A percentile compares a stretch with the other conserved stretches of the same genome.
phyloP scores from a whole-genome alignment of 2,113 vertebrate genomes.

The Lichenostomus cassidix region DNA sequence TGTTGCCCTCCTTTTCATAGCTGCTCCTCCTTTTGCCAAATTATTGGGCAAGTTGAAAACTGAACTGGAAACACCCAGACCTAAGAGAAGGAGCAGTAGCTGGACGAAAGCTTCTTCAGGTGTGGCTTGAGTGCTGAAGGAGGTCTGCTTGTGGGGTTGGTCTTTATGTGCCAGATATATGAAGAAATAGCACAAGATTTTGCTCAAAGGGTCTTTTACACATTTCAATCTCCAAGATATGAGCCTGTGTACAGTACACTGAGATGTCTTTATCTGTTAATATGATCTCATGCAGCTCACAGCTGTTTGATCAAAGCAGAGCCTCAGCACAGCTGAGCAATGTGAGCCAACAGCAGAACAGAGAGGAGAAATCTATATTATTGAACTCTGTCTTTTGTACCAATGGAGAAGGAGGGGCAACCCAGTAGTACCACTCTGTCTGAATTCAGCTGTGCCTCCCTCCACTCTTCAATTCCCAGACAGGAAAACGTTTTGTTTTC shows the following conservation, averaged over 20 bases:
- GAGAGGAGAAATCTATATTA: neutral
- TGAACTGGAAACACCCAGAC: neutral
- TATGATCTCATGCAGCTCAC: neutral
- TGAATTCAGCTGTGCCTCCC: fast-evolving
- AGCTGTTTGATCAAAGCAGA: neutral
- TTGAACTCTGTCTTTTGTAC: neutral
- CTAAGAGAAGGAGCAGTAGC: neutral
- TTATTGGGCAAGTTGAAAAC: neutral
- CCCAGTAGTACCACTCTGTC: neutral
- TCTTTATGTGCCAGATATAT: neutral
- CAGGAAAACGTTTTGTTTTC: neutral
- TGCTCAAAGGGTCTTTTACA: neutral
- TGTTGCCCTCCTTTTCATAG: neutral
- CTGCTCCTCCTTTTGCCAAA: neutral
- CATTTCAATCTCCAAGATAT: neutral
- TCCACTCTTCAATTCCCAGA: neutral
- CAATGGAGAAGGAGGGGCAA: neutral
- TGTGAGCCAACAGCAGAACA: neutral
- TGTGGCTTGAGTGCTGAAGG: neutral
- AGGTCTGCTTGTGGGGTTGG: neutral
- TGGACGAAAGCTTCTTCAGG: neutral
- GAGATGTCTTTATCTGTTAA: neutral
- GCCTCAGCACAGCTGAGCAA: neutral
- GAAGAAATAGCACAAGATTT: neutral
- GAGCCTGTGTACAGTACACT: neutral